These are phyloP conservation scores for Vidua macroura DNA, from an alignment of 2,113 vertebrate species.

Conservation along the genomic window DNA sequence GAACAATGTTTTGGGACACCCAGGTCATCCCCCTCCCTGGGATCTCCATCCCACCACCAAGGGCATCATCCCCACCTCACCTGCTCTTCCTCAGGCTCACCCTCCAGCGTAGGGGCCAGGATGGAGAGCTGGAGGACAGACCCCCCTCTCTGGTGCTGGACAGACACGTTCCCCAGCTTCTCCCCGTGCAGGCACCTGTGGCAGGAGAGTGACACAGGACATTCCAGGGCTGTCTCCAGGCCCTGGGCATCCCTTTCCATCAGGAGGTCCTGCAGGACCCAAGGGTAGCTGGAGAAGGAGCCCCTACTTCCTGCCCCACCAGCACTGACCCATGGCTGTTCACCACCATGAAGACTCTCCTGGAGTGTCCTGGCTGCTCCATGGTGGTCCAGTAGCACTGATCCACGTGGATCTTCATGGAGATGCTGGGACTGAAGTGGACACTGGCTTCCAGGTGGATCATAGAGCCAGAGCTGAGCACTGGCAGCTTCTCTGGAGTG, in stretches of 20 bases:
- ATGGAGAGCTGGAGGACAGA: background rate
- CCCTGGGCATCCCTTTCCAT: background rate
- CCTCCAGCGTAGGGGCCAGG: background rate
- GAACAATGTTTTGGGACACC: background rate
- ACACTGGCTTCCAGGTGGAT: constrained; percentile 25
- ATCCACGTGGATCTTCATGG: background rate
- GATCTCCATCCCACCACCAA: background rate
- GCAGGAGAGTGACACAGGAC: background rate
- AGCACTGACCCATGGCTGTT: constrained; percentile 17
- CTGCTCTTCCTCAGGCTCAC: background rate
- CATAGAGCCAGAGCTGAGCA: background rate
- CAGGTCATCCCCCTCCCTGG: background rate
- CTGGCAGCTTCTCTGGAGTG: background rate
- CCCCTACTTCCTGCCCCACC: background rate
- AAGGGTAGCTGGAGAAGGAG: background rate
- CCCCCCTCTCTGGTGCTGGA: background rate
- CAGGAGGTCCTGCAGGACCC: background rate
- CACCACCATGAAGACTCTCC: background rate
- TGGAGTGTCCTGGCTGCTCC: background rate
- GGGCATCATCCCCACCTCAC: background rate
- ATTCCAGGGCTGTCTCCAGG: background rate
- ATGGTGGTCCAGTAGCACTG: background rate
- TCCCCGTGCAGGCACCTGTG: constrained; percentile 1
- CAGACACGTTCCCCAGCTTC: background rate
- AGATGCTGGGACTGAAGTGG: background rate